Evolutionary conservation across 2,113 vertebrate genomes (phyloP), one percentile per base, ranked within the genome.

Genomic region (Scatophagus argus): DNA sequence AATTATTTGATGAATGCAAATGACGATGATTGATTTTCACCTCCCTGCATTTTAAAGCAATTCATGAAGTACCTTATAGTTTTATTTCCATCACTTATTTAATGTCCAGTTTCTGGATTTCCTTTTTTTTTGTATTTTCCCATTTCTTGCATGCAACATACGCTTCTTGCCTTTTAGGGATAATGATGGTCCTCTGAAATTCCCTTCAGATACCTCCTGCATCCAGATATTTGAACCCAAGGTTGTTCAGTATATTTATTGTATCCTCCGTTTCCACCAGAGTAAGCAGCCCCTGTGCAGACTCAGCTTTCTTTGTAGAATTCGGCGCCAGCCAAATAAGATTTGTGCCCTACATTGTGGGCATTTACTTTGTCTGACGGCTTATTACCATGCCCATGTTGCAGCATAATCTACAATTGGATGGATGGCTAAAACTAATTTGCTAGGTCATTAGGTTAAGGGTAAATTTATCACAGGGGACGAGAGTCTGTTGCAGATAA

Each of bases 281-380:
- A 91, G 91, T 93, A 95, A 96, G 92, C 93, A 95, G 70, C 90
- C 62, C 64, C 84, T 9, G 54, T 94, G 94, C 93, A 91, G 79
- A 95, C 88, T 95, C 92, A 94, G 92, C 94, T 94, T 84, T 94
- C 89, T 93, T 62, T 83, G 56, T 90, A 81, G 89, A 92, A 88
- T 94, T 93, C 91, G 75, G 83, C 47, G 59, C 82, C 87, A 46
- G 74, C 91, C 91, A 96, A 96, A 95, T 93, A 94, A 95, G 92
- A 95, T 96, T 95, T 96, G 92, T 95, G 77, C 83, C 93, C 85
- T 90, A 84, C 91, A 88, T 91, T 71, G 79, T 77, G 92, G 94
- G 79, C 87, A 92, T 95, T 96, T 95, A 85, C 91, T 96, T 95
- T 95, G 94, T 93, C 91, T 94, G 91, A 91, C 86, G 90, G 62